Conservation (phyloP, 2,113 vertebrate genomes). For the Speoplatyrhinus poulsoni region DNA sequence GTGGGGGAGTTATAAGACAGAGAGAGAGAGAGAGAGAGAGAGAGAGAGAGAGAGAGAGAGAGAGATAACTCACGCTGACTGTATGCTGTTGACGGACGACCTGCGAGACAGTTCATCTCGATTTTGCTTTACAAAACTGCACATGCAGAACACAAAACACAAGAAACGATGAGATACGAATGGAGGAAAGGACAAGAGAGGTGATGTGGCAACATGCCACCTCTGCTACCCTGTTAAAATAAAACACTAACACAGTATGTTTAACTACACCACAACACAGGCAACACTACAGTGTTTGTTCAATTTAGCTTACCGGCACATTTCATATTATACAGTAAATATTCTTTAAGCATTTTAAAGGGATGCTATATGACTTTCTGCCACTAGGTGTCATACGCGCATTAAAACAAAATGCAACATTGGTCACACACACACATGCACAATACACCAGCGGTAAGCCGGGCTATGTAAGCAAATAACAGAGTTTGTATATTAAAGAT, state of each 20-base stretch:
- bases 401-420: no score
- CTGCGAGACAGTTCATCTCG: conserved; percentile 96
- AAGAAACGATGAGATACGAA: conserved; percentile 83
- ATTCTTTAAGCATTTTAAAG: no score
- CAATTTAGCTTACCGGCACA: background rate
- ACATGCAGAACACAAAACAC: conserved; percentile 88
- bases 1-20: background rate
- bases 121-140: conserved; percentile 99
- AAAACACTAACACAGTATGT: no score
- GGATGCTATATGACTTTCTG: no score
- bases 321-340: no score
- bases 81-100: conserved; percentile 98
- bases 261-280: conserved; percentile 32
- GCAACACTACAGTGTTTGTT: conserved; percentile 52
- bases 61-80: conserved; percentile 88
- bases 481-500: no score
- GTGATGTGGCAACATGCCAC: conserved; percentile 49
- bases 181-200: conserved; percentile 26
- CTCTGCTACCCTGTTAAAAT: conserved; percentile 34
- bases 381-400: no score
- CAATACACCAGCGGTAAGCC: no score
- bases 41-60: conserved; percentile 56
- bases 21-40: conserved; percentile 34
- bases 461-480: no score
- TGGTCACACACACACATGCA: no score